Conservation (phyloP, 2,113 vertebrate genomes). For the Eptesicus fuscus region DNA sequence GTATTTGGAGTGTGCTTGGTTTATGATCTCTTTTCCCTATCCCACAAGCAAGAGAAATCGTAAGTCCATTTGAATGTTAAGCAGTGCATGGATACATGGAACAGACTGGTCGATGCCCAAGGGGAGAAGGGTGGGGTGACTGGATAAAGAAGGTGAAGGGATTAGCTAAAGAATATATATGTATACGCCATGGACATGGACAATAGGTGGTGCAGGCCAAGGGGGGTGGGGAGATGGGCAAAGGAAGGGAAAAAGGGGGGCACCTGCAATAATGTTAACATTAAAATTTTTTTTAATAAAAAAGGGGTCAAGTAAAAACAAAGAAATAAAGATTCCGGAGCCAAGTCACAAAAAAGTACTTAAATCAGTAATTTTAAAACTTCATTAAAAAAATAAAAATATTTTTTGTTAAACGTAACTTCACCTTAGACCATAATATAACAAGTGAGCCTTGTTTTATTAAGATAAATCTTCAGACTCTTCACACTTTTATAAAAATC, state of each 20-base stretch:
- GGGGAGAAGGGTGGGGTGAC: too few species aligned
- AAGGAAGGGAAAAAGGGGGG: too few species aligned
- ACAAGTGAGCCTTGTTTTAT: background rate
- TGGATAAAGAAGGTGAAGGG: too few species aligned
- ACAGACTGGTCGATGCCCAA: too few species aligned
- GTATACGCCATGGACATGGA: too few species aligned
- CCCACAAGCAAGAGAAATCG: conserved; percentile 83
- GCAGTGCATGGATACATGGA: background rate
- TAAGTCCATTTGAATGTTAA: conserved; percentile 80
- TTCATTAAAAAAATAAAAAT: background rate
- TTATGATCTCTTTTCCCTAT: conserved; percentile 92
- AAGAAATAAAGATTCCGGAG: too few species aligned
- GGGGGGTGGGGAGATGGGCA: too few species aligned
- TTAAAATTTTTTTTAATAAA: too few species aligned
- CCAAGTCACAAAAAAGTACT: background rate
- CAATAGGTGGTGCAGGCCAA: too few species aligned
- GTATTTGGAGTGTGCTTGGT: conserved; percentile 95
- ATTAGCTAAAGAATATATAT: too few species aligned
- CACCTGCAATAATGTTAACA: too few species aligned
- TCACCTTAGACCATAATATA: background rate
- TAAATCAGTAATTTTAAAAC: background rate
- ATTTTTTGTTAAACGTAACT: background rate
- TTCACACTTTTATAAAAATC: background rate
- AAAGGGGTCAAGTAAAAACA: too few species aligned
- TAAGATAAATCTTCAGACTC: background rate